Percentiles rank a stretch among this genome's conserved stretches.
These are phyloP conservation scores for Keiferia lycopersicella DNA, from an alignment of 2,888 invertebrate species.

Conservation along the genomic window DNA sequence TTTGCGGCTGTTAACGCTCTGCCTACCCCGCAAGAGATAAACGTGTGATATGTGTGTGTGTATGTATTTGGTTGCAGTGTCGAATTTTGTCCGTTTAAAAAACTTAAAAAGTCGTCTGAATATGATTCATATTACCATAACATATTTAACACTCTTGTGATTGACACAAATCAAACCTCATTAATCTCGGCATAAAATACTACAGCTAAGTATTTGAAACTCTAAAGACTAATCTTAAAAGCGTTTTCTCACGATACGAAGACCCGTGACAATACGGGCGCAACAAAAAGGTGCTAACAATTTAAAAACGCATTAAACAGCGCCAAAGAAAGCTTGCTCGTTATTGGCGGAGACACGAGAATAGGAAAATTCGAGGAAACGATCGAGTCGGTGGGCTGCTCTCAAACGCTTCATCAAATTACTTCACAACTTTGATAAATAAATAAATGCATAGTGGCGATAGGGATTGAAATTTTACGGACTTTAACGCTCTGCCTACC, in stretches of 20 bases:
- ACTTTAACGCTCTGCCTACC: no score
- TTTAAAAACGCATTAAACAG: slow-evolving; percentile 6
- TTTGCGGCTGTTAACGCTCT: no score
- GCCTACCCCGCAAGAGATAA: no score
- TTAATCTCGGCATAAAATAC: no score
- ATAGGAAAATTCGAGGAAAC: neutral
- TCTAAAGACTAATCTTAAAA: neutral
- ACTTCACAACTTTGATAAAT: no score
- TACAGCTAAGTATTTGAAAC: neutral
- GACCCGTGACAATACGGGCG: neutral
- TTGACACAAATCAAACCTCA: neutral
- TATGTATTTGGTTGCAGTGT: no score
- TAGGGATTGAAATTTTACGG: no score
- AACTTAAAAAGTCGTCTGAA: no score
- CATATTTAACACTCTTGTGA: neutral
- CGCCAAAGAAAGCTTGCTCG: neutral
- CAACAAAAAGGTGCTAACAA: slow-evolving; percentile 15
- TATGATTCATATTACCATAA: no score
- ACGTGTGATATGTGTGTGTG: no score
- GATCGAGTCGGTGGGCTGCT: neutral
- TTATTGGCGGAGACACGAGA: neutral
- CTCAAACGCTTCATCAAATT: neutral
- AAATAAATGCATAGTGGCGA: no score
- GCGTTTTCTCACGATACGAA: neutral
- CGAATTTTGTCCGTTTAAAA: no score